Evolutionary conservation across 2,888 invertebrate genomes (phyloP), one percentile per base, ranked within the genome.

Genomic region (Halocaridina rubra): DNA sequence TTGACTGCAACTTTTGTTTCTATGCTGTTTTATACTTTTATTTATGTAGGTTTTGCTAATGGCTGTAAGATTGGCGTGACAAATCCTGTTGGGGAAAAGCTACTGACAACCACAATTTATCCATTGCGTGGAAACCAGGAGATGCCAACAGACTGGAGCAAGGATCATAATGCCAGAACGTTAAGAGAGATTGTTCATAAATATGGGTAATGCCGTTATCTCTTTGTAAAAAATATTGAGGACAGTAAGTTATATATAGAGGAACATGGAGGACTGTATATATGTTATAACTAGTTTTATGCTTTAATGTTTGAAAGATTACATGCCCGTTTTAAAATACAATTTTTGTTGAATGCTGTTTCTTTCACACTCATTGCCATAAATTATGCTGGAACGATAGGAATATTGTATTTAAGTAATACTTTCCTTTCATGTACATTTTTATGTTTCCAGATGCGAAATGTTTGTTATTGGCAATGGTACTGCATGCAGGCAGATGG

Each of bases 401-500:
- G n/a, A n/a, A n/a, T n/a, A n/a, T n/a, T n/a, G n/a, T n/a, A n/a
- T n/a, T n/a, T 22, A 59, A 10, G 7, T 19, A 13, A 67, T 5
- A 16, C 16, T 27, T 3, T 5, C 24, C 29, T 24, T 67, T 13
- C 39, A 39, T 39, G 39, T 7, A 39, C 39, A 39, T 39, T 8
- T 13, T 39, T 39, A 8, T 39, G 13, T 39, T 39, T 39, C 39
- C 77, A 86, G 86, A 57, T 86, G 88, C 61, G 93, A 94, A 81
- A 91, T 95, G n/a, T 94, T 98, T 89, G 97, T 96, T 5, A 91
- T 98, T 59, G 98, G 98, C 0, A 97, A 98, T 91, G 98, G 97
- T 1, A 96, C 95, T 3, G 98, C 95, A 0, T 97, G 97, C 89
- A 93, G 97, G 64, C 95, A 97, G 91, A 97, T 97, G 0, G 97